Evolutionary conservation across 2,113 vertebrate genomes (phyloP), one percentile per base, ranked within the genome.

Genomic region (Xiphophorus maculatus): DNA sequence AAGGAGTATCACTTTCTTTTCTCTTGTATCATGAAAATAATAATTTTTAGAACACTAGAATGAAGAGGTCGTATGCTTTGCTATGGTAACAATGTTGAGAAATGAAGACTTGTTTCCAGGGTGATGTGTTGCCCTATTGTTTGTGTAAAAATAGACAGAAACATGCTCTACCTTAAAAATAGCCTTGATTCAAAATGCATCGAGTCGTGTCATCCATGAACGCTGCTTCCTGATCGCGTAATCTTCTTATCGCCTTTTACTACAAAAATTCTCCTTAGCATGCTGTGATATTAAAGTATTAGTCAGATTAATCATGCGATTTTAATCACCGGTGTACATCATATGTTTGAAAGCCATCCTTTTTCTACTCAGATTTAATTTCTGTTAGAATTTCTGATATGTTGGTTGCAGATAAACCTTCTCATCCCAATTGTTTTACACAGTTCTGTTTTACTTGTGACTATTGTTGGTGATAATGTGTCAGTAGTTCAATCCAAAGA

Each of bases 11-110:
- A 12, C 51, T 25, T 54, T 2, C 32, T 79, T 63, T 40, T 64
- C 61, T 71, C 40, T 72, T 42, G 28, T 48, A 61, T 37, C 32
- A 0, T 54, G 44, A 65, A 33, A 72, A 64, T 68, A 62, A 74
- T 73, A 64, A 35, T 27, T 64, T 66, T 63, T 19, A 77, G 81
- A 73, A 32, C 66, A 63, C 42, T 37, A 58, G 77, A 82, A 77
- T 32, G 75, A 73, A 86, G 81, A 85, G 87, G 82, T 89, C 80
- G 80, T 84, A 69, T 84, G 82, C 62, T 90, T 92, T 79, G 75
- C 91, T 88, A 90, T 91, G 86, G 90, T 85, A 90, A 91, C 88
- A 66, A 80, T 79, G 66, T 75, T 76, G 25, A n/a, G 60, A 76
- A 76, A 71, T 81, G 48, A 81, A 77, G 35, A 28, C 74, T 78